A percentile compares a stretch with the other conserved stretches of the same genome.
Conservation (phyloP, 2,888 invertebrate genomes). For the Drosophila monieri region DNA sequence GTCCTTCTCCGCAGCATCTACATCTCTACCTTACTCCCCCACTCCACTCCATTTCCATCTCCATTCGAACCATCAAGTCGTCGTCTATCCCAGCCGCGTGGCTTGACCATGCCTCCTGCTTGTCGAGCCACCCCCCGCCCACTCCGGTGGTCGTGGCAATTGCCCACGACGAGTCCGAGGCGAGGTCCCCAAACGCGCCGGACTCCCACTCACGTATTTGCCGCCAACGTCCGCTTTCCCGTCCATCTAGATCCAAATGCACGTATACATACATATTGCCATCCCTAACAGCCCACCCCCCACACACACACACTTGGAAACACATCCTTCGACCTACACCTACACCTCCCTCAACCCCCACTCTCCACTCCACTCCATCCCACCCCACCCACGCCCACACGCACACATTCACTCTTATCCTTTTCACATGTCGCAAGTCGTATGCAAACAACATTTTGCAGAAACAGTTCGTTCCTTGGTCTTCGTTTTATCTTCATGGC, state of each 20-base stretch:
- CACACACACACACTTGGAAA: conserved; percentile 14
- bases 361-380: conserved; percentile 25
- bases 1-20: conserved; percentile 24
- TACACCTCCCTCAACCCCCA: background rate
- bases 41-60: conserved; percentile 28
- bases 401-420: conserved; percentile 70
- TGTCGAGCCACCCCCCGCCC: conserved; percentile 25
- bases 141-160: conserved; percentile 64
- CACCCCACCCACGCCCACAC: conserved; percentile 42
- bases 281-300: conserved; percentile 3
- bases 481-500: conserved; percentile 78
- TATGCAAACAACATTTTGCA: conserved; percentile 83
- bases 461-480: conserved; percentile 80
- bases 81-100: conserved; percentile 76
- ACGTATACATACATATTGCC: conserved; percentile 21
- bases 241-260: conserved; percentile 49
- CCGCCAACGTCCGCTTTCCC: conserved; percentile 65
- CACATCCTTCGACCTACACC: conserved; percentile 15
- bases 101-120: conserved; percentile 68
- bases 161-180: conserved; percentile 68
- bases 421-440: conserved; percentile 83
- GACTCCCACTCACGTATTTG: conserved; percentile 72
- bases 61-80: conserved; percentile 69
- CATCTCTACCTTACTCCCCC: conserved; percentile 10
- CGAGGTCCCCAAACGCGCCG: conserved; percentile 72